Evolutionary conservation across 2,797 vertebrate genomes (phyloP).

Genomic region (Octomys mimax): DNA sequence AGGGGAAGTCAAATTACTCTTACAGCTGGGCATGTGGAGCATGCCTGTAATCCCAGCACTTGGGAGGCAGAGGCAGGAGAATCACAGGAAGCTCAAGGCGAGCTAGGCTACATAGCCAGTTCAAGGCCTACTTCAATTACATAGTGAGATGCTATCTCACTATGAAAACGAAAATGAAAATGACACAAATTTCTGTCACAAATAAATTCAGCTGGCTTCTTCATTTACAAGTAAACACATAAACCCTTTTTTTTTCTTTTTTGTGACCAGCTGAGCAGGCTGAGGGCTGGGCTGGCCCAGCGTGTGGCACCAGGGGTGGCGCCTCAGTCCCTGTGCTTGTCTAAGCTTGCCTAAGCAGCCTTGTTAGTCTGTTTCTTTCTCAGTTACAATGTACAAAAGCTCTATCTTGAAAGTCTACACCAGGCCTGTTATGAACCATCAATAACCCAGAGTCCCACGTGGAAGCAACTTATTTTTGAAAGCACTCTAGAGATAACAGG

Average conservation of each 20-base stretch:
- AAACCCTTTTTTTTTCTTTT: constrained; percentile 12
- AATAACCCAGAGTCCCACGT: neutral
- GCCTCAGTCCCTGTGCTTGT: too few species aligned
- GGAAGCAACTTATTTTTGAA: constrained; percentile 6
- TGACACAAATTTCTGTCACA: neutral
- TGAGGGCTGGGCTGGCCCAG: too few species aligned
- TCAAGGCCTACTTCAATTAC: neutral
- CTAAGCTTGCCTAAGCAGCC: too few species aligned
- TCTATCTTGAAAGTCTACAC: neutral
- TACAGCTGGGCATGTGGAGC: neutral
- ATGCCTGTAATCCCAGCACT: neutral
- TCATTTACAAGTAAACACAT: constrained; percentile 31
- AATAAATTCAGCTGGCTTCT: constrained; percentile 10
- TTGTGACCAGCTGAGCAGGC: too few species aligned
- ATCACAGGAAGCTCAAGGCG: neutral
- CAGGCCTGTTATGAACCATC: neutral
- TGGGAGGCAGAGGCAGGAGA: neutral
- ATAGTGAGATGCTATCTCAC: neutral
- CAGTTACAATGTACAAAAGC: neutral
- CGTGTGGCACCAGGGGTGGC: too few species aligned
- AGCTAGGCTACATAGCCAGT: neutral
- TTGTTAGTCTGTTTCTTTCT: too few species aligned
- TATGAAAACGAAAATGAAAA: neutral
- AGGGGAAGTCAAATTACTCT: neutral
- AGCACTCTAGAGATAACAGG: neutral